These are phyloP conservation scores for Ormyrus nitidulus DNA, from an alignment of 2,888 invertebrate species.

Conservation along the genomic window DNA sequence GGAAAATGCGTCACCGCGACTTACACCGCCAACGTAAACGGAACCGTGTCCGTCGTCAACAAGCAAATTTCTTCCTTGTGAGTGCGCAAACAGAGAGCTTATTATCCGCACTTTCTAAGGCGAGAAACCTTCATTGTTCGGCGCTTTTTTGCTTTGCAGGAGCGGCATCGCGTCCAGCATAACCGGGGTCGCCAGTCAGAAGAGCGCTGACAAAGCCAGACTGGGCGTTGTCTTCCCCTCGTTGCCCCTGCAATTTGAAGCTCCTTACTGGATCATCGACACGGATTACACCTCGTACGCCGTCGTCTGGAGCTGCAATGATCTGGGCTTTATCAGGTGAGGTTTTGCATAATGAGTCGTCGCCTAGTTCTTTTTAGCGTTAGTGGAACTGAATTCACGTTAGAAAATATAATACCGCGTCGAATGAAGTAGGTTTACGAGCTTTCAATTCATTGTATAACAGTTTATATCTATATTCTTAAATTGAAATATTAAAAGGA, in stretches of 20 bases:
- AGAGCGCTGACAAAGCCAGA: constrained; percentile 77
- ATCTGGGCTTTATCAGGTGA: constrained; percentile 78
- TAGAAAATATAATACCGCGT: too few relatives aligned
- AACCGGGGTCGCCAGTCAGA: constrained; percentile 72
- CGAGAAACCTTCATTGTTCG: not conserved
- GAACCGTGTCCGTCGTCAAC: constrained; percentile 74
- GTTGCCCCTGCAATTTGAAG: constrained; percentile 78
- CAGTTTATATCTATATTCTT: not conserved
- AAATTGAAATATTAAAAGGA: not conserved
- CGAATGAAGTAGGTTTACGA: too few relatives aligned
- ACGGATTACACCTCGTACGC: constrained; percentile 81
- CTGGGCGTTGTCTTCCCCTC: constrained; percentile 81
- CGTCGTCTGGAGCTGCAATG: constrained; percentile 80
- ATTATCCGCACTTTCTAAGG: not conserved
- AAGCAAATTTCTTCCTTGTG: constrained; percentile 75
- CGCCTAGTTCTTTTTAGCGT: too few relatives aligned
- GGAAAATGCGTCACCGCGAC: constrained; percentile 85
- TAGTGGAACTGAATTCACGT: too few relatives aligned
- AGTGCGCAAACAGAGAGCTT: constrained; percentile 62
- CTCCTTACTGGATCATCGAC: constrained; percentile 81
- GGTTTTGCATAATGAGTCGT: not conserved
- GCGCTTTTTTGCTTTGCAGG: constrained; percentile 69
- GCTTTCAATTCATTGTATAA: not conserved
- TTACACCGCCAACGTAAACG: constrained; percentile 77
- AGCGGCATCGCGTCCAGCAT: constrained; percentile 78